Evolutionary conservation across 2,888 invertebrate species (phyloP), one percentile per base, ranked within the genome.

Genomic region (Ecliptopera silaceata): DNA sequence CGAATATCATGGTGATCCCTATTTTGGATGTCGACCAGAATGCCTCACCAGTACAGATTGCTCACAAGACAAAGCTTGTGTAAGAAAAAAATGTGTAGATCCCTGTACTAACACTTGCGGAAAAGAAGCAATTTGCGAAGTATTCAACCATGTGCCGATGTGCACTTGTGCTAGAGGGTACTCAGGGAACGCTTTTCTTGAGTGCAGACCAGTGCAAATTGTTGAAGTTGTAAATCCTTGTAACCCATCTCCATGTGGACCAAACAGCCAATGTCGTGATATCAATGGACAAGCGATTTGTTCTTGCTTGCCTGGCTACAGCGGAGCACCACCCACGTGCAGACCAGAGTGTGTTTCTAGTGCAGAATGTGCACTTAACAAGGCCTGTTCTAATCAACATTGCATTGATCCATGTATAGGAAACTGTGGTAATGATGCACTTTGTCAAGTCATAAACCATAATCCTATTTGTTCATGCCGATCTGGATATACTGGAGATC

Each of bases 91-190:
- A 85, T 97, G 97, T 73, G 76, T 91, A 41, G 94, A 97, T 82
- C 96, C 97, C 26, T 97, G 97, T 72, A 87, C 93, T 8, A 94
- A 94, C 67, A 95, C 95, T 20, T 97, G 97, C 76, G 97, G 96
- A 0, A 84, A 86, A 60, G 94, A 94, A 70, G 96, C 97, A 3
- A 79, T 93, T 43, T 97, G 97, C 72, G 92, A 92, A 53, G 95
- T 96, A 1, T 93, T 95, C 48, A 93, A 93, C 70, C 93, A 93
- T 70, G 81, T 92, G 39, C 92, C 93, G 0, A 91, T 92, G 82
- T 94, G 94, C 68, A 90, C 86, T 54, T 94, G 94, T 77, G 92
- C 92, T 22, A 79, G 78, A 59, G 93, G 94, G 54, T 94, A 92
- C 77, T 85, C 93, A 58, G 96, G 95, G 71, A 95, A 95, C 80